Evolutionary conservation across 2,797 vertebrate species (phyloP).

Genomic region (Enteromius unitaeniatus): DNA sequence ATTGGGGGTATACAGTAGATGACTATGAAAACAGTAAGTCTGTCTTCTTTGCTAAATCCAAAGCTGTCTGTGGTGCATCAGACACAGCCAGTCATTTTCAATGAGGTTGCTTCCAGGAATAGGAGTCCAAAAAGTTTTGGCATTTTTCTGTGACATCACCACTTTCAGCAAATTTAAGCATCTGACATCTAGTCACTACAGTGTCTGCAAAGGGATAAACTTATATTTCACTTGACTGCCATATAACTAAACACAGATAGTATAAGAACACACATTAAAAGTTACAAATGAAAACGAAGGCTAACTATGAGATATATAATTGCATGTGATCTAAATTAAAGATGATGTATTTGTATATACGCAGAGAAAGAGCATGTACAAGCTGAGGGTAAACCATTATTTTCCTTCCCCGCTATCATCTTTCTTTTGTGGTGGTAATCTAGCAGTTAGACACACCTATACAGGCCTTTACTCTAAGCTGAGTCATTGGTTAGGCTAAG

Average conservation of each 20-base stretch:
- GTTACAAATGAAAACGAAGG: constrained; percentile 2
- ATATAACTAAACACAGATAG: not conserved
- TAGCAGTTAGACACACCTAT: not conserved
- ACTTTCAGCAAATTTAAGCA: not conserved
- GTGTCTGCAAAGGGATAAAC: not conserved
- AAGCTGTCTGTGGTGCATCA: not conserved
- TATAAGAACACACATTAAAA: not conserved
- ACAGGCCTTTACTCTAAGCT: not conserved
- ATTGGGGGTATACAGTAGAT: not conserved
- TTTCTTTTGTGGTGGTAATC: constrained; percentile 5
- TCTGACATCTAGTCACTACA: not conserved
- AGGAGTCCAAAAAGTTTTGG: not conserved
- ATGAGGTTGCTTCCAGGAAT: not conserved
- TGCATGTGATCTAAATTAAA: not conserved
- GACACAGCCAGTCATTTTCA: not conserved
- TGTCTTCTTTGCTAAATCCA: not conserved
- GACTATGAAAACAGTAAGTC: not conserved
- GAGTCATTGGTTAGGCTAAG: not conserved
- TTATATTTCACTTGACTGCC: not conserved
- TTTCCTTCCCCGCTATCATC: not conserved
- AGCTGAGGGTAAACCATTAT: not conserved
- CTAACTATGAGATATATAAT: not conserved
- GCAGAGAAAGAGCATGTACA: not conserved
- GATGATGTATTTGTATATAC: not conserved
- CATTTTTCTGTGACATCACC: not conserved